Evolutionary conservation across 2,888 invertebrate species (phyloP).

Genomic region (Tortricodes alternella): DNA sequence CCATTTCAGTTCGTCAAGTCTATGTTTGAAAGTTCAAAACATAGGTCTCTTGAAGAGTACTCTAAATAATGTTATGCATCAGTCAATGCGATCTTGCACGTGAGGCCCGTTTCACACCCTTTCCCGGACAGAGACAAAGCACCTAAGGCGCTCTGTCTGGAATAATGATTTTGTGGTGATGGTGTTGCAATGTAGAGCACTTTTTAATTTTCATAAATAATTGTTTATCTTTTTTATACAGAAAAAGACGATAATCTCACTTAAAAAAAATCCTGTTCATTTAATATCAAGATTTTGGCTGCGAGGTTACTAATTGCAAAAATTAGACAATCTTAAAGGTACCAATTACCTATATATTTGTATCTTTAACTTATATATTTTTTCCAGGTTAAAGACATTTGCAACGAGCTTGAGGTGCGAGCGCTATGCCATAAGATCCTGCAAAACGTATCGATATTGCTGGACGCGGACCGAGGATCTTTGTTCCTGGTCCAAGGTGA

Average conservation of each 20-base stretch:
- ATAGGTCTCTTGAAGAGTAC: neutral
- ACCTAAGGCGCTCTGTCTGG: slow-evolving; percentile 4
- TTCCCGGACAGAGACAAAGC: slow-evolving; percentile 15
- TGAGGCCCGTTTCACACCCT: slow-evolving; percentile 18
- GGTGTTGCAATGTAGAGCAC: neutral
- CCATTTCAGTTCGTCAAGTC: too few species aligned
- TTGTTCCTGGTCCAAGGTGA: slow-evolving; percentile 92
- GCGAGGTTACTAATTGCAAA: too few species aligned
- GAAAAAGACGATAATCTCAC: too few species aligned
- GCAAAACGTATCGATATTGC: slow-evolving; percentile 95
- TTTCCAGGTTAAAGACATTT: slow-evolving; percentile 94
- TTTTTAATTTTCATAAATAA: neutral
- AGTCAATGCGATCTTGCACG: slow-evolving; percentile 29
- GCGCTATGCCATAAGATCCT: slow-evolving; percentile 97
- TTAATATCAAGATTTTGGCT: too few species aligned
- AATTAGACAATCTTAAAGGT: neutral
- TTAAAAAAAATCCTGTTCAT: too few species aligned
- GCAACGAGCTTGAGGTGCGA: slow-evolving; percentile 96
- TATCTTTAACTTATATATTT: slow-evolving; percentile 36
- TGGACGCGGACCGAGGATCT: slow-evolving; percentile 96
- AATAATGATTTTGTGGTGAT: slow-evolving; percentile 15
- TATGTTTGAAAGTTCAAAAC: neutral
- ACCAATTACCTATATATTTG: too few species aligned
- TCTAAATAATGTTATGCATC: slow-evolving; percentile 18
- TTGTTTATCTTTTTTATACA: neutral